phyloP scores from a whole-genome alignment of 2,113 vertebrate species.

The Cottus gobio region DNA sequence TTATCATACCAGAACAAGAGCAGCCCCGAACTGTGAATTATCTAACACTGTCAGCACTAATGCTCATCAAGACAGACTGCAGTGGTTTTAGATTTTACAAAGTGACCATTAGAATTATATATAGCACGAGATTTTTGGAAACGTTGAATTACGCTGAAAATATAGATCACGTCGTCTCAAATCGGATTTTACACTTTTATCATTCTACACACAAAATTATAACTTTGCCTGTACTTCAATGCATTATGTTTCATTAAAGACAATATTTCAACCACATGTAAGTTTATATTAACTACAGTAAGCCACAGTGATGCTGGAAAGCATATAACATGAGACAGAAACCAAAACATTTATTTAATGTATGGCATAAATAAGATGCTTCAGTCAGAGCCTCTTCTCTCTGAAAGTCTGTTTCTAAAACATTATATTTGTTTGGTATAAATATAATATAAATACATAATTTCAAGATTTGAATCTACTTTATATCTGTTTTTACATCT shows the following conservation, averaged over 20 bases:
- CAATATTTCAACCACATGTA: neutral
- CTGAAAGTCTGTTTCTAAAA: neutral
- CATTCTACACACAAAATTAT: too few relatives aligned
- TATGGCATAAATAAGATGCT: neutral
- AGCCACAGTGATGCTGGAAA: neutral
- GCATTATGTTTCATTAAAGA: too few relatives aligned
- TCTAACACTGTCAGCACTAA: neutral
- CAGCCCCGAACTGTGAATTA: conserved; percentile 15
- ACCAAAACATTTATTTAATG: neutral
- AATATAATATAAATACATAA: neutral
- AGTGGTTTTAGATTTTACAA: neutral
- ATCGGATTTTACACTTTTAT: neutral
- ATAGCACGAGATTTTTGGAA: neutral
- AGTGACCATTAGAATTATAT: too few relatives aligned
- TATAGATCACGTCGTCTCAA: neutral
- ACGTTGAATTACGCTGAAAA: neutral
- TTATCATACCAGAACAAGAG: conserved; percentile 48
- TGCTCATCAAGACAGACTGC: neutral
- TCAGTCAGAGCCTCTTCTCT: neutral
- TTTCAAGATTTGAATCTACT: neutral
- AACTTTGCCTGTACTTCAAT: neutral
- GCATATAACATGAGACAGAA: neutral
- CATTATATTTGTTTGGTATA: neutral
- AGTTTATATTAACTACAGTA: neutral
- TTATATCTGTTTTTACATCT: too few relatives aligned